A percentile compares a stretch with the other conserved stretches of the same genome.
Conservation (phyloP, 2,888 invertebrate species). For the Lacanobia wlatinum region DNA sequence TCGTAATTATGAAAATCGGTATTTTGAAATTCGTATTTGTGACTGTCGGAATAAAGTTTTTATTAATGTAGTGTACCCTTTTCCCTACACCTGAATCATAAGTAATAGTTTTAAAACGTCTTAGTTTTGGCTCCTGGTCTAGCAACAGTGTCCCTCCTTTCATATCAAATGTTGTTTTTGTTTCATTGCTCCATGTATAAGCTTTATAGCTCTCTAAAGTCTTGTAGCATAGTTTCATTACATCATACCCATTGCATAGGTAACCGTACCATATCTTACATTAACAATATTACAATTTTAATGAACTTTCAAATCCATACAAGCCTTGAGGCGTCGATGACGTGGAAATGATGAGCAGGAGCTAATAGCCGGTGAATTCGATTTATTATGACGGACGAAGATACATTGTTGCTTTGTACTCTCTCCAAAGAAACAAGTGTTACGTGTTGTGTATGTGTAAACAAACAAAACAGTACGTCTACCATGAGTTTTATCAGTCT, state of each 20-base stretch:
- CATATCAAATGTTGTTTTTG: no score
- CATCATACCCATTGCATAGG: conserved; percentile 5
- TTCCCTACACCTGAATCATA: no score
- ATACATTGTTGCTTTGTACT: conserved; percentile 43
- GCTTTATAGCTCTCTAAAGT: neutral
- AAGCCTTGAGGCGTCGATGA: conserved; percentile 30
- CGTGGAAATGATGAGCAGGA: conserved; percentile 37
- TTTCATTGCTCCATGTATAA: no score
- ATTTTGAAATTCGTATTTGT: no score
- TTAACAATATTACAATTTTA: conserved; percentile 44
- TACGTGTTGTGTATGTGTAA: neutral
- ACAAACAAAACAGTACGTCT: neutral
- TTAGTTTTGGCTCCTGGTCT: no score
- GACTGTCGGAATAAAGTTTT: no score
- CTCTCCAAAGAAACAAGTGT: conserved; percentile 34
- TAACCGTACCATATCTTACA: neutral
- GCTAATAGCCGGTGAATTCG: conserved; percentile 24
- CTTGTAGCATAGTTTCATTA: conserved; percentile 3
- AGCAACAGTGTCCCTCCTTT: no score
- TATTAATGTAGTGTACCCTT: no score
- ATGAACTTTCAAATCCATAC: conserved; percentile 55
- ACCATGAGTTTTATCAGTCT: no score
- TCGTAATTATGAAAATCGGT: no score
- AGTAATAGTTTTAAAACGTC: no score
- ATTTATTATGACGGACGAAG: conserved; percentile 48